Evolutionary conservation across 30 jellyfish, hydroid and myxozoan species (phyloP), one percentile per base, ranked within the genome.

Genomic region (Turritopsis dohrnii): DNA sequence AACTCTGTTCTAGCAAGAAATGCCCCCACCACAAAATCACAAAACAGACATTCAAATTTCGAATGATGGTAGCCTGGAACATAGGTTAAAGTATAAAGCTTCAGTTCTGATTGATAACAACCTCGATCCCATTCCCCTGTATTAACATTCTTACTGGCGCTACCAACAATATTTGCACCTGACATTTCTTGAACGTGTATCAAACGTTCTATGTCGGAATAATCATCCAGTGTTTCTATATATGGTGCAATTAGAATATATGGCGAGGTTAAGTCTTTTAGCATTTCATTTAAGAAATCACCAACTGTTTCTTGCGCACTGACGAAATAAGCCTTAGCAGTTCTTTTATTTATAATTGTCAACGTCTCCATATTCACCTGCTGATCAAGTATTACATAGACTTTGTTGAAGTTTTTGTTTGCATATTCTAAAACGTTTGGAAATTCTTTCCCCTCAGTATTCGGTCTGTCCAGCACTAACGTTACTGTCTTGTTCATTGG

Each of bases 51-150:
- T 21, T 89, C 90, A 16, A 74, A 81, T 9, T 21, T 75, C n/a
- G 99, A 94, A 18, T 71, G 54, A n/a, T 53, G 52, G 79, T 94
- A 94, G 52, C 97, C 97, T 16, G 76, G 30, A 27, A 52, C 71
- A 73, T 89, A 85, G n/a, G 69, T 54, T 75, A 88, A 74, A 4
- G 89, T 83, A 76, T 94, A 94, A 18, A 54, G 66, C 41, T 74
- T 79, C 75, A 94, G 79, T 76, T 79, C 72, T 24, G 87, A 66
- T 87, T 89, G 97, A 28, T 24, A 86, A 76, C 99, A 89, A 21
- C 96, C 96, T 80, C 92, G 73, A 27, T 90, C 81, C 99, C 99
- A 94, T 80, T 52, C 76, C 17, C 97, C 96, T 0, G 91, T 83
- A 20, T 53, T 31, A n/a, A 9, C 24, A 25, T 85, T 75, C 66